Conservation (phyloP, 2,888 invertebrate species). For the Vesta saturnalis region DNA sequence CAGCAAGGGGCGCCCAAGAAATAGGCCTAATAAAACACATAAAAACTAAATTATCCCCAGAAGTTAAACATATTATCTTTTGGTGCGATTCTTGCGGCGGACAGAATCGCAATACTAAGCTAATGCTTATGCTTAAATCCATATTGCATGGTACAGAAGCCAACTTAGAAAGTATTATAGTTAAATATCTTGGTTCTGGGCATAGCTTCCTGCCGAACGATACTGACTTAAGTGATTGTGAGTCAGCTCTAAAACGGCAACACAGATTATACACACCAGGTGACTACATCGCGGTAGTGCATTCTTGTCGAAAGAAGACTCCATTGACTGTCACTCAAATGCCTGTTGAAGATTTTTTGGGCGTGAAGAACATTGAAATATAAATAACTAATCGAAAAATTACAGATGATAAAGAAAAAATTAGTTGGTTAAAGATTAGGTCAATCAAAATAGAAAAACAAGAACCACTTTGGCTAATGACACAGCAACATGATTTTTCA, state of each 20-base stretch:
- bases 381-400: constrained; percentile 9
- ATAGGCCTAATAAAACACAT: too few species aligned
- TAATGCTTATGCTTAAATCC: neutral
- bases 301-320: constrained; percentile 2
- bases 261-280: neutral
- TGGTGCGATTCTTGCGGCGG: neutral
- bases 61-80: neutral
- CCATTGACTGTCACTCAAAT: neutral
- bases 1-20: too few species aligned
- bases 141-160: neutral
- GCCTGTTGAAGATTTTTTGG: neutral
- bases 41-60: neutral
- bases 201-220: too few species aligned
- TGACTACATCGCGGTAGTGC: neutral
- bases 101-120: too few species aligned
- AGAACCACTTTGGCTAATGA: constrained; percentile 4
- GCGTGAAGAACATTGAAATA: neutral
- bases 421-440: constrained; percentile 2
- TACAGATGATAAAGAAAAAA: neutral
- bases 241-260: constrained; percentile 7
- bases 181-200: neutral
- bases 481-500: neutral
- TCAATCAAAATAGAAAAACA: constrained; percentile 9
- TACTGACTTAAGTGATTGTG: constrained; percentile 17
- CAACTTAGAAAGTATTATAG: neutral